phyloP scores from a whole-genome alignment of 1,140 invertebrate species.

The Druon quercuslanigerum region DNA sequence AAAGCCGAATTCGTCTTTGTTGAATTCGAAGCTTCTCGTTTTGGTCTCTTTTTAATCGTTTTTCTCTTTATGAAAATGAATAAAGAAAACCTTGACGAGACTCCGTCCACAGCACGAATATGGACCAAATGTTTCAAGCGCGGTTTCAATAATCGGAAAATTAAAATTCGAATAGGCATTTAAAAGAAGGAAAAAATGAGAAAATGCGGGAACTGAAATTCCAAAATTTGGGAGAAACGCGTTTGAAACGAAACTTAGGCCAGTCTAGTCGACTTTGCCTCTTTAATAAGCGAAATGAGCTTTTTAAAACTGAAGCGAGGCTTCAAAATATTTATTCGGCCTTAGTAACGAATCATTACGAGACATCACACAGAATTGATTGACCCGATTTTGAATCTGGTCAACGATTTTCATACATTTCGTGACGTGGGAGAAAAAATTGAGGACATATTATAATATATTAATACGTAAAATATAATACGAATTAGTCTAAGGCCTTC shows the following conservation, averaged over 20 bases:
- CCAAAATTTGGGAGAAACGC: background rate
- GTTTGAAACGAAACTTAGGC: constrained; percentile 14
- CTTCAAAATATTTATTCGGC: background rate
- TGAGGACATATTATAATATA: constrained; percentile 31
- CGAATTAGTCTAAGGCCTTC: constrained; percentile 27
- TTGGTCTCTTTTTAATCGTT: background rate
- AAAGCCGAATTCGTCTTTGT: constrained; percentile 7
- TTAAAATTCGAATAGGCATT: background rate
- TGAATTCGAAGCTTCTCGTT: background rate
- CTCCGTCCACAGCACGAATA: constrained; percentile 30
- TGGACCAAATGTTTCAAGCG: constrained; percentile 33
- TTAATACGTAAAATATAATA: constrained; percentile 11
- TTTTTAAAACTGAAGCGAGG: background rate
- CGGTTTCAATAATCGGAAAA: constrained; percentile 3
- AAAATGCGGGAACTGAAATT: background rate
- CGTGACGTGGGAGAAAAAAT: constrained; percentile 43
- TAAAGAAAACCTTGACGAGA: constrained; percentile 13
- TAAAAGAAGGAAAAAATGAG: background rate
- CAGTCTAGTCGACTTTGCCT: constrained; percentile 25
- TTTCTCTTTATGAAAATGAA: constrained; percentile 22
- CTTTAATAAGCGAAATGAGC: background rate
- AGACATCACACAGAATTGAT: background rate
- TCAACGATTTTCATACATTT: constrained; percentile 40
- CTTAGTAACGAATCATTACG: background rate
- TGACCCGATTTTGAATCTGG: background rate